Evolutionary conservation across 2,888 invertebrate genomes (phyloP).

Genomic region (Cheilosia impressa): DNA sequence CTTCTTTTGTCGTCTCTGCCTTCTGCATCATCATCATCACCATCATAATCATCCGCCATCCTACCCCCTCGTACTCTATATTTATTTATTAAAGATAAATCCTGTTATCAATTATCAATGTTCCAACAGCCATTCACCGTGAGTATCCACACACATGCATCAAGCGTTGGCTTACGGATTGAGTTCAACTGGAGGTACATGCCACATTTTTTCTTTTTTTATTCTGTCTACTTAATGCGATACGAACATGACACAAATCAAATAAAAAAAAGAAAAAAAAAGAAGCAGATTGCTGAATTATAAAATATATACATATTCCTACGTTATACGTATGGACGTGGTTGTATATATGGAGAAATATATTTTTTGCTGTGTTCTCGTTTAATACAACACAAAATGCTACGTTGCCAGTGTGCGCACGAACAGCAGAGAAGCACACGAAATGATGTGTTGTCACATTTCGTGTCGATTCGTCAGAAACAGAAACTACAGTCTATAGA

Average conservation of each 20-base stretch:
- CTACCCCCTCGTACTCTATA: conserved; percentile 34
- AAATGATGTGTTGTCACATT: conserved; percentile 59
- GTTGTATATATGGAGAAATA: background rate
- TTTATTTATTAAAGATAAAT: conserved; percentile 70
- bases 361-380: conserved; percentile 29
- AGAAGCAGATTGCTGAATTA: conserved; percentile 70
- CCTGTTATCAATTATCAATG: conserved; percentile 74
- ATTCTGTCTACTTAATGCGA: conserved; percentile 71
- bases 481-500: conserved; percentile 2
- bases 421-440: conserved; percentile 22
- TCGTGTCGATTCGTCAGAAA: conserved; percentile 44
- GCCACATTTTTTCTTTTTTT: conserved; percentile 42
- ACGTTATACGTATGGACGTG: too few relatives aligned
- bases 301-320: conserved; percentile 35
- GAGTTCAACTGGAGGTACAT: conserved; percentile 69
- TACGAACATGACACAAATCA: conserved; percentile 74
- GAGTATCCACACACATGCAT: conserved; percentile 31
- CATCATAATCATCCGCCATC: conserved; percentile 30
- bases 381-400: conserved; percentile 38
- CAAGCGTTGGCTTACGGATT: conserved; percentile 45
- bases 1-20: conserved; percentile 13
- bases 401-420: conserved; percentile 52
- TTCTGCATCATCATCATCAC: conserved; percentile 18
- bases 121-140: conserved; percentile 67
- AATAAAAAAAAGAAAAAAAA: conserved; percentile 61